phyloP scores from a whole-genome alignment of 2,113 vertebrate species.

The Melanerpes aurifrons region DNA sequence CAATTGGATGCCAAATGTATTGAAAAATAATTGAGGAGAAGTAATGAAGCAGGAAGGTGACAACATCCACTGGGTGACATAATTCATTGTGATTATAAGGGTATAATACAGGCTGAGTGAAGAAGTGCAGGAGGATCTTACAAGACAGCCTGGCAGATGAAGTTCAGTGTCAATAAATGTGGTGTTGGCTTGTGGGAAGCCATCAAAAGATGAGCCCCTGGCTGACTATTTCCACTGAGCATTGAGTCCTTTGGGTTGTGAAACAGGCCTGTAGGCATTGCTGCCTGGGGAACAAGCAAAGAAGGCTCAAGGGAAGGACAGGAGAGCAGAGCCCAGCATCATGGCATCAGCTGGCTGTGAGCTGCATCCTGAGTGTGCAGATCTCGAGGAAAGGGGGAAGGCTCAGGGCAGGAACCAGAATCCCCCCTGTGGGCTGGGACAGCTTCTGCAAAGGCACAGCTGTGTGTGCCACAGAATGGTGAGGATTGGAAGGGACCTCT shows the following conservation, averaged over 20 bases:
- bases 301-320: accelerated
- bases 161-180: neutral
- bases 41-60: neutral
- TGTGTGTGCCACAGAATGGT: neutral
- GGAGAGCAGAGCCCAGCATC: neutral
- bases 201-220: accelerated
- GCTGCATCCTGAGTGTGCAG: accelerated
- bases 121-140: neutral
- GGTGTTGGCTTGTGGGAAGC: neutral
- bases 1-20: neutral
- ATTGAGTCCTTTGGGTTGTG: neutral
- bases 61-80: neutral
- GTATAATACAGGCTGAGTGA: neutral
- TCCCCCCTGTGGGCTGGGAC: neutral
- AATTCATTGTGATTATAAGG: neutral
- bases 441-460: neutral
- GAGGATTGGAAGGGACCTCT: neutral
- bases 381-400: neutral
- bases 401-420: neutral
- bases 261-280: neutral
- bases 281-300: neutral
- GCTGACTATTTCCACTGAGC: neutral
- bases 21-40: neutral
- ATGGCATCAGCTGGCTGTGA: accelerated
- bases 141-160: neutral